Evolutionary conservation across 2,113 vertebrate genomes (phyloP), one percentile per base, ranked within the genome.

Genomic region (Nanorana parkeri): DNA sequence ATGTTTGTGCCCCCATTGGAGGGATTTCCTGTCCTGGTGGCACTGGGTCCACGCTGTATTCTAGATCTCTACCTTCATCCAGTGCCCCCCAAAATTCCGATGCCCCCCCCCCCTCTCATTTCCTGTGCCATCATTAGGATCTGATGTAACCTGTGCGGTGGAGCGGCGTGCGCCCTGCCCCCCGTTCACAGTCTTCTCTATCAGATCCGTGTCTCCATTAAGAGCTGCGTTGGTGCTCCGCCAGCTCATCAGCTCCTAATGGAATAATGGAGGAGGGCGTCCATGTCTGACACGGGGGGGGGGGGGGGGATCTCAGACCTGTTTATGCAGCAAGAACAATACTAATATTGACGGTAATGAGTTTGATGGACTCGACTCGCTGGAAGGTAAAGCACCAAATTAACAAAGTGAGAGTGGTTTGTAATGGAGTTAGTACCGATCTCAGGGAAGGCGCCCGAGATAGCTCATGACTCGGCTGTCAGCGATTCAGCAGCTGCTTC

Each of bases 361-460:
- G 85, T 86, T 87, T 84, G 0, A 0, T 83, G 66, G 79, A 86
- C 77, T 90, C 89, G 73, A 61, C 68, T 87, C 88, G 77, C 63
- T 87, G 69, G 56, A 80, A 88, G 86, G 73, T 88, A 85, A 85
- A 87, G 77, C n/a, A 0, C 81, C 83, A 78, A 85, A 88, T 88
- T 88, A 89, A 61, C 84, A 86, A 87, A 89, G 87, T 78, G 79
- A 77, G 88, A 89, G 85, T 86, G 81, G 56, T 67, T 83, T 60
- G 84, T 88, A 86, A 86, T 80, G 56, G 47, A 85, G 75, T 86
- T 90, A 88, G 85, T 81, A 86, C 85, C 0, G 6, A 87, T 88
- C 26, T 0, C 52, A 77, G 86, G 81, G 86, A 86, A 86, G 77
- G 79, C 65, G 29, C 82, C 71, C 77, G 8, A n/a, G 17, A 13